Base-by-base conservation (phyloP, 2,888 invertebrate species). In the Gastrophysa polygoni region DNA sequence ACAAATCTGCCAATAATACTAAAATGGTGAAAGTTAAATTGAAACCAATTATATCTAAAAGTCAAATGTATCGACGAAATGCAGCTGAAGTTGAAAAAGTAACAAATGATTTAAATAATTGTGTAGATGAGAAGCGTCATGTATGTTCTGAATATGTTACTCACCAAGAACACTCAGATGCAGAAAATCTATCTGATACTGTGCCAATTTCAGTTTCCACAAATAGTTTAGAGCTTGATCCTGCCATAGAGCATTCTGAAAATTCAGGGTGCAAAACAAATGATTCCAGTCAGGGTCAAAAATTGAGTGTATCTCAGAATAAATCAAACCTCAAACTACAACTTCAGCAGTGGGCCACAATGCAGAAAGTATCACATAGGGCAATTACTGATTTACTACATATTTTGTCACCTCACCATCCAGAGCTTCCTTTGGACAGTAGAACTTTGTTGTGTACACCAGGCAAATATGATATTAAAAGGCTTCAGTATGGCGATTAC, bases 361-460 rank as follows among this genome's bases (percentile, higher is more conserved):
- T 50, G 49, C 17, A 59, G 16, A 44, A 51, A 20, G 24, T 63
- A n/a, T 29, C 59, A n/a, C 59, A 63, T 55, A 52, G 59, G 16
- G 58, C 66, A 14, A 18, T 66, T 16, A 58, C 55, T 21, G 28
- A 34, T 43, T 43, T 67, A 16, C 43, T 67, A 44, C 59, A 61
- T 18, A 54, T 64, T 44, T 29, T 67, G 14, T 51, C 48, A 46
- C 61, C 64, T 16, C 49, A 47, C 51, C 67, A 67, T 50, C 61
- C 61, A 28, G 64, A 67, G 47, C 38, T 64, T n/a, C 61, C 64
- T n/a, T 32, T 67, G 20, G 57, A 64, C 52, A 56, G 54, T 32
- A 16, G 64, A 43, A 64, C 67, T 16, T 46, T 64, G 10, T 55
- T 64, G 58, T 21, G 43, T 14, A 63, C 60, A 8, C 49, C 49